Base-by-base conservation (phyloP, 2,888 invertebrate genomes). In the Diloba caeruleocephala region DNA sequence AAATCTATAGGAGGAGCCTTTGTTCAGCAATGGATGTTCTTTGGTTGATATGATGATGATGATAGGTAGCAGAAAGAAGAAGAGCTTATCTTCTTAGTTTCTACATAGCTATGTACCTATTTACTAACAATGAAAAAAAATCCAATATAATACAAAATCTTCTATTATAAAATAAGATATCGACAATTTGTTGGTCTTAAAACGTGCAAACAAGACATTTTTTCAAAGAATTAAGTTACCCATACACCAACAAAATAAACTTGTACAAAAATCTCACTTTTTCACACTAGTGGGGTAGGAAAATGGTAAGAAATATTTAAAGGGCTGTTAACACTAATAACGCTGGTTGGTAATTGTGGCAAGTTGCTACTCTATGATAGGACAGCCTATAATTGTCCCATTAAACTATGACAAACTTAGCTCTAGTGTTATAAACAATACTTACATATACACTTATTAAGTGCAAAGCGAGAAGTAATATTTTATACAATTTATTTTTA, bases 381-480 rank as follows among this genome's bases (percentile, higher is more conserved):
- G 65, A 74, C 69, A 74, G 66, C 54, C 65, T 76, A 63, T 76
- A 69, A 78, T 74, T 70, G 76, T 67, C 39, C 31, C 33, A 34
- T 59, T 57, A 26, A 55, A 53, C 29, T 36, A 19, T 29, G 50
- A 50, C 50, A 25, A 54, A 54, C 56, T 49, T 53, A 61, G 54
- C 57, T 51, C 54, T 49, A 51, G 58, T 54, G 44, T 44, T 51
- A 65, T 71, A 73, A 75, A 75, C 73, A 73, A 73, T 71, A 61
- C 53, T 75, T 75, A 63, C n/a, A n/a, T n/a, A n/a, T n/a, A n/a
- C n/a, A n/a, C n/a, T 33, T 43, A 49, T 46, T 51, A 23, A 66
- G 25, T 21, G 15, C 42, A 42, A 52, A 61, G 14, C 19, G 29
- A 19, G 5, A 60, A 50, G 39, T 32, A 49, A 37, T 45, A 45